A percentile compares a stretch with the other conserved stretches of the same genome.
Conservation (phyloP, 2,888 invertebrate genomes). For the Himalopsyche anomala region DNA sequence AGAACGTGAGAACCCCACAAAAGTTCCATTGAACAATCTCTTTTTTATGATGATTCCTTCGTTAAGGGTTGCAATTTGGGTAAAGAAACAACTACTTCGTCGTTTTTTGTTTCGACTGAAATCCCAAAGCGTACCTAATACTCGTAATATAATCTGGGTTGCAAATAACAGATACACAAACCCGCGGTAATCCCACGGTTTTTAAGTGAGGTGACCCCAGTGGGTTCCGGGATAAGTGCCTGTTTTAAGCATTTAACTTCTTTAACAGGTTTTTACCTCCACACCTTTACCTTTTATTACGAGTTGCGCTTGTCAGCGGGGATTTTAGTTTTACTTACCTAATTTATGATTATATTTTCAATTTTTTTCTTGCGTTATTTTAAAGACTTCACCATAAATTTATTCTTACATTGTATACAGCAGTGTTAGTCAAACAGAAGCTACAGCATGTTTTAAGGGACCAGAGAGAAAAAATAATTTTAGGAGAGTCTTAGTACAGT, state of each 20-base stretch:
- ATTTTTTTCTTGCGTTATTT: no score
- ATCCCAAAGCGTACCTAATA: conserved; percentile 4
- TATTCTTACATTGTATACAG: no score
- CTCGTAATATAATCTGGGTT: background rate
- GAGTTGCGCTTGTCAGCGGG: background rate
- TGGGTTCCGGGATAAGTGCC: conserved; percentile 33
- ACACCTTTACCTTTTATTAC: background rate
- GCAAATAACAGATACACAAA: conserved; percentile 36
- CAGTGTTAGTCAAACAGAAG: no score
- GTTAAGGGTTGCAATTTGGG: background rate
- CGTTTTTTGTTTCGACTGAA: conserved; percentile 8
- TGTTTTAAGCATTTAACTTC: conserved; percentile 37
- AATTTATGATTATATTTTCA: no score
- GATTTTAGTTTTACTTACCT: no score
- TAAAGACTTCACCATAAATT: no score
- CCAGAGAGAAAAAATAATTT: no score
- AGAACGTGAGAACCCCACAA: no score
- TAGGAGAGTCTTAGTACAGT: no score
- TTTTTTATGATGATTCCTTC: background rate
- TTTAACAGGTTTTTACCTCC: conserved; percentile 3
- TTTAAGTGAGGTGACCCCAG: conserved; percentile 26
- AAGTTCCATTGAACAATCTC: no score
- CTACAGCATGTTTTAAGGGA: no score
- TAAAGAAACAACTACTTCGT: background rate
- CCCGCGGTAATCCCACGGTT: conserved; percentile 6